Conservation (phyloP, 2,797 vertebrate genomes). For the Microhierax caerulescens region DNA sequence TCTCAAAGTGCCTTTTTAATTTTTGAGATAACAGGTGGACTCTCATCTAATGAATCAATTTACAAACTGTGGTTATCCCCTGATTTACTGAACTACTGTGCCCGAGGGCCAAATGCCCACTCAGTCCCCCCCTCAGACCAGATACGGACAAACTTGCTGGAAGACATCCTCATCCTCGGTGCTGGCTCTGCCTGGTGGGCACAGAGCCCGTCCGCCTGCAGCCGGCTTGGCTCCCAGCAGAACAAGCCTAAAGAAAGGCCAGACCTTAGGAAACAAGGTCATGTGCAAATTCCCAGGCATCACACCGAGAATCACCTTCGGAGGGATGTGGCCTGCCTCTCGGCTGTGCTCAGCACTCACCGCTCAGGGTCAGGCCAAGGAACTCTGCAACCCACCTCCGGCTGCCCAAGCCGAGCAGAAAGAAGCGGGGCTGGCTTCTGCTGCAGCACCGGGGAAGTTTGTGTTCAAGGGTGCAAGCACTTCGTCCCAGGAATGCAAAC, state of each 20-base stretch:
- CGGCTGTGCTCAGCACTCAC: background rate
- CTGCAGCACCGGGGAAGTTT: background rate
- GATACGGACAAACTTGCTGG: background rate
- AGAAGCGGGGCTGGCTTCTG: background rate
- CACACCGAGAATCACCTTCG: background rate
- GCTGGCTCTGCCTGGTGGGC: background rate
- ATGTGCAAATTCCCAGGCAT: background rate
- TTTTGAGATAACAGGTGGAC: background rate
- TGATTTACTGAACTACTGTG: background rate
- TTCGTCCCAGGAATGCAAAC: slow-evolving; percentile 31
- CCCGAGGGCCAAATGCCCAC: rapidly evolving
- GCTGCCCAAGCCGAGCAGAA: background rate
- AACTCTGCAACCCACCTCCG: background rate
- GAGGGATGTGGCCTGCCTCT: background rate
- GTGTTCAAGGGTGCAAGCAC: background rate
- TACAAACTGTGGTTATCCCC: background rate
- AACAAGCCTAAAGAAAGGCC: background rate
- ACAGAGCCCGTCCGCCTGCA: background rate
- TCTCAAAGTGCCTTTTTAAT: background rate
- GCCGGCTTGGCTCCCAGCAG: background rate
- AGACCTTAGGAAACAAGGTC: background rate
- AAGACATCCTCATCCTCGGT: background rate
- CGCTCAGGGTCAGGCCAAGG: background rate
- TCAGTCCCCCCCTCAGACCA: background rate
- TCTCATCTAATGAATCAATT: background rate